A percentile compares a stretch with the other conserved stretches of the same genome.
These are phyloP conservation scores for Listrodromus nycthemerus DNA, from an alignment of 2,888 invertebrate genomes.

Conservation along the genomic window DNA sequence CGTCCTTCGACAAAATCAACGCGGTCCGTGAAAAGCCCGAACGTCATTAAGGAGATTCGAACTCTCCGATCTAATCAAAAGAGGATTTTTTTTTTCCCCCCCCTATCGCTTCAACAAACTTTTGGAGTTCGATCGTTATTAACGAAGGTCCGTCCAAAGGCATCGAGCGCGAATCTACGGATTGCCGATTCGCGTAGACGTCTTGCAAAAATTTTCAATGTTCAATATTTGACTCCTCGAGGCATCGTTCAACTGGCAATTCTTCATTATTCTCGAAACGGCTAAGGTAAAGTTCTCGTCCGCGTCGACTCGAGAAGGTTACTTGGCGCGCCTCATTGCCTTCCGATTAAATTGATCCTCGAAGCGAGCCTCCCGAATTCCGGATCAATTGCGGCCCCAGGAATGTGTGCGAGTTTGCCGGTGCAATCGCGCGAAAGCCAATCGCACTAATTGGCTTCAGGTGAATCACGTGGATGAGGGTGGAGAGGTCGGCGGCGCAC, in stretches of 20 bases:
- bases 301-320: conserved; percentile 39
- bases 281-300: conserved; percentile 34
- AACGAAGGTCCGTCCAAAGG: neutral
- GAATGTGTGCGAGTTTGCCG: conserved; percentile 68
- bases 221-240: conserved; percentile 16
- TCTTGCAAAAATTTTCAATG: neutral
- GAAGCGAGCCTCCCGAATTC: conserved; percentile 44
- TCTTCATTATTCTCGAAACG: conserved; percentile 21
- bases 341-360: conserved; percentile 51
- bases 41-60: neutral
- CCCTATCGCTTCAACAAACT: neutral
- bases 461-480: conserved; percentile 66
- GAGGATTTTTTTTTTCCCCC: neutral
- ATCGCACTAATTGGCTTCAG: conserved; percentile 74
- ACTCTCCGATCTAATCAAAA: neutral
- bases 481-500: conserved; percentile 38
- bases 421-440: conserved; percentile 73
- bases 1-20: neutral
- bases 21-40: neutral
- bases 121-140: neutral
- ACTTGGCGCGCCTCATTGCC: conserved; percentile 47
- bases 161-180: neutral
- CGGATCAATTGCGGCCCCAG: conserved; percentile 46
- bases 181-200: neutral
- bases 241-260: neutral